Conservation (phyloP, 2,888 invertebrate genomes). For the Diadegma fenestrale region DNA sequence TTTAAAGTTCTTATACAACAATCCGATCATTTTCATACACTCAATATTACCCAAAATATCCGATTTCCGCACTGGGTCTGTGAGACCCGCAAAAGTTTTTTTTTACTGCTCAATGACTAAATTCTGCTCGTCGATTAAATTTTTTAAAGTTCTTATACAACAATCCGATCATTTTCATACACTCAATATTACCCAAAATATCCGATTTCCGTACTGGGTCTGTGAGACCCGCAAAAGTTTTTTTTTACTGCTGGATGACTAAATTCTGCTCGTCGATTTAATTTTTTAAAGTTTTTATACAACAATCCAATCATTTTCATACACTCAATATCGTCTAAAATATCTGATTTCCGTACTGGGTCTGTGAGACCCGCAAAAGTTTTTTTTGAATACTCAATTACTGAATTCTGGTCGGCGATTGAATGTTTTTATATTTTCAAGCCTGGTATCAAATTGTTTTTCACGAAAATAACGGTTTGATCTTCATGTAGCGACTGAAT, state of each 20-base stretch:
- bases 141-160: too few species aligned
- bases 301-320: slow-evolving; percentile 54
- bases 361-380: neutral
- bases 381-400: neutral
- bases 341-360: neutral
- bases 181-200: too few species aligned
- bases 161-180: slow-evolving; percentile 51
- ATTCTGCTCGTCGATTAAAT: neutral
- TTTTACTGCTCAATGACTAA: neutral
- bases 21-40: slow-evolving; percentile 46
- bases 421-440: neutral
- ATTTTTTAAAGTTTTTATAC: too few species aligned
- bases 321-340: too few species aligned
- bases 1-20: too few species aligned
- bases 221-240: neutral
- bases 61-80: neutral
- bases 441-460: neutral
- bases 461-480: too few species aligned
- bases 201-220: neutral
- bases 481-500: too few species aligned
- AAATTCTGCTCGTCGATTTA: neutral
- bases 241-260: neutral
- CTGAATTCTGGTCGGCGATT: neutral
- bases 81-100: neutral
- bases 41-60: too few species aligned